Conservation (phyloP, 2,113 vertebrate genomes). For the Corythornis madagascariensis region DNA sequence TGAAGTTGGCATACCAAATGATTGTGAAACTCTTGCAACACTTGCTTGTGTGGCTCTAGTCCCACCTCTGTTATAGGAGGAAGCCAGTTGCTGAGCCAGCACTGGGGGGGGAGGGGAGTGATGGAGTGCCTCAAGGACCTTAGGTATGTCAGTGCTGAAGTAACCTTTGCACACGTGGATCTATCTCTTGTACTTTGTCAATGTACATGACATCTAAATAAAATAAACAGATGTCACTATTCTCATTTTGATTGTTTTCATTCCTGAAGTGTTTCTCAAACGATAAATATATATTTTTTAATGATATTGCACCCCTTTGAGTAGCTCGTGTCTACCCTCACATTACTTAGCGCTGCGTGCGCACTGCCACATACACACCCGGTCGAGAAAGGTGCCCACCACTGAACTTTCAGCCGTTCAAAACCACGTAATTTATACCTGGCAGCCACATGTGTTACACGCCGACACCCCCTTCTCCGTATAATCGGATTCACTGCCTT, state of each 20-base stretch:
- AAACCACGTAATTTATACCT: fast-evolving
- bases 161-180: not conserved
- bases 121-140: no score
- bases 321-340: fast-evolving
- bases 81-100: not conserved
- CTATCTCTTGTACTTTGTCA: not conserved
- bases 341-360: fast-evolving
- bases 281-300: not conserved
- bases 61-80: fast-evolving
- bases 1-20: not conserved
- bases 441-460: fast-evolving
- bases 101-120: fast-evolving
- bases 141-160: not conserved
- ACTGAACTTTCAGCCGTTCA: fast-evolving
- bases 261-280: not conserved
- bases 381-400: fast-evolving
- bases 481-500: not conserved
- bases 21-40: not conserved
- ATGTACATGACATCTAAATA: fast-evolving
- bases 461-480: no score
- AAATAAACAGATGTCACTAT: not conserved
- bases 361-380: not conserved
- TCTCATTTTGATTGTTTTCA: not conserved
- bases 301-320: not conserved
- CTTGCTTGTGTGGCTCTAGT: not conserved